A percentile compares a stretch with the other conserved stretches of the same genome.
Evolutionary conservation across 1,140 invertebrate species (phyloP).

Genomic region (Arion vulgaris): DNA sequence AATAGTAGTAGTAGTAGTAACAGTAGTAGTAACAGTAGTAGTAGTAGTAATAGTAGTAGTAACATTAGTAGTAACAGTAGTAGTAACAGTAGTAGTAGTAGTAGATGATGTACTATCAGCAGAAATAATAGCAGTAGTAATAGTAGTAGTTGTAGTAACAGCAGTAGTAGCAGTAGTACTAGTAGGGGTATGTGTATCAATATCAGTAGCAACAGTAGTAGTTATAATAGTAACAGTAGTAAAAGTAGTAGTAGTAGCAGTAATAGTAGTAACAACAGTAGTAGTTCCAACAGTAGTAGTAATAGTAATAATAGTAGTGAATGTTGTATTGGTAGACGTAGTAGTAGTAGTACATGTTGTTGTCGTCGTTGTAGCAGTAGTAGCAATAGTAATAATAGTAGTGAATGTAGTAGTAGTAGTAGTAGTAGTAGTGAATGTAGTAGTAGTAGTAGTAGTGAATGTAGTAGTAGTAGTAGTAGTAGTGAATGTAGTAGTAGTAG

Average conservation of each 20-base stretch:
- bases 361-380: background rate
- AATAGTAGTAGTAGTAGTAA: background rate
- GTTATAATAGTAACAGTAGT: slow-evolving; percentile 6
- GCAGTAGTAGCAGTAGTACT: no score
- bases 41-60: background rate
- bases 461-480: slow-evolving; percentile 22
- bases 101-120: background rate
- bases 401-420: slow-evolving; percentile 23
- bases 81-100: slow-evolving; percentile 2
- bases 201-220: background rate
- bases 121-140: background rate
- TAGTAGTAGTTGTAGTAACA: no score
- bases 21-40: background rate
- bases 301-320: slow-evolving; percentile 18
- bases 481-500: slow-evolving; percentile 15
- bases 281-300: slow-evolving; percentile 1
- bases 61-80: background rate
- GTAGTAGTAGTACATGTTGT: background rate
- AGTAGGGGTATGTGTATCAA: background rate
- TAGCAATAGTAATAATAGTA: slow-evolving; percentile 19
- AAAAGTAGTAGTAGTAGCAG: slow-evolving; percentile 22
- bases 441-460: slow-evolving; percentile 17
- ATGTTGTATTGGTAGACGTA: background rate
- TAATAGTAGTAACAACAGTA: slow-evolving; percentile 19
- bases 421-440: slow-evolving; percentile 27